phyloP scores from a whole-genome alignment of 2,113 vertebrate species.

The Myiozetetes cayanensis region DNA sequence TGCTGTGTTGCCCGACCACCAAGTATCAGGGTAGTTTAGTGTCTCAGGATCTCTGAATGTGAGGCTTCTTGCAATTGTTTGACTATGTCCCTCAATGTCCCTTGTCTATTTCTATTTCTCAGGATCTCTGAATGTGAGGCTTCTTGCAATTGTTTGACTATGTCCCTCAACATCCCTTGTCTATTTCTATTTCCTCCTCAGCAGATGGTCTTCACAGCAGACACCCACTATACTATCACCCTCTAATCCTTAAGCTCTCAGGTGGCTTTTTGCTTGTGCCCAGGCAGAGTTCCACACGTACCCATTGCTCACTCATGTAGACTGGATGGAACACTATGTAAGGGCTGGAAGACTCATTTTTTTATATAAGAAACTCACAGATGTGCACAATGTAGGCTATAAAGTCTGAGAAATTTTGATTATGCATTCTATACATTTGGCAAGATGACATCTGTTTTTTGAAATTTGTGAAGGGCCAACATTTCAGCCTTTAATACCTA shows the following conservation, averaged over 20 bases:
- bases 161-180: not conserved
- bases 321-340: not conserved
- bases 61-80: not conserved
- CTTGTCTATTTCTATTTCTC: not conserved
- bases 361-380: not conserved
- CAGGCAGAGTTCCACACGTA: not conserved
- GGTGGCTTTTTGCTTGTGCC: not conserved
- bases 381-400: not conserved
- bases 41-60: not conserved
- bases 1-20: not conserved
- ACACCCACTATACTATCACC: not conserved
- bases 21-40: not conserved
- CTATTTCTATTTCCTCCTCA: not conserved
- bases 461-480: not conserved
- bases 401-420: not conserved
- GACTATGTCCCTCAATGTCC: not conserved
- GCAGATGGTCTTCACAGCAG: not conserved
- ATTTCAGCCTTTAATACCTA: not conserved
- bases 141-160: not conserved
- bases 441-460: not conserved
- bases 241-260: not conserved
- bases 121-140: not conserved
- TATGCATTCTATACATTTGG: not conserved
- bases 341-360: not conserved
- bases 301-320: not conserved